Evolutionary conservation across 1,140 invertebrate genomes (phyloP).

Genomic region (Caenorhabditis tropicalis): DNA sequence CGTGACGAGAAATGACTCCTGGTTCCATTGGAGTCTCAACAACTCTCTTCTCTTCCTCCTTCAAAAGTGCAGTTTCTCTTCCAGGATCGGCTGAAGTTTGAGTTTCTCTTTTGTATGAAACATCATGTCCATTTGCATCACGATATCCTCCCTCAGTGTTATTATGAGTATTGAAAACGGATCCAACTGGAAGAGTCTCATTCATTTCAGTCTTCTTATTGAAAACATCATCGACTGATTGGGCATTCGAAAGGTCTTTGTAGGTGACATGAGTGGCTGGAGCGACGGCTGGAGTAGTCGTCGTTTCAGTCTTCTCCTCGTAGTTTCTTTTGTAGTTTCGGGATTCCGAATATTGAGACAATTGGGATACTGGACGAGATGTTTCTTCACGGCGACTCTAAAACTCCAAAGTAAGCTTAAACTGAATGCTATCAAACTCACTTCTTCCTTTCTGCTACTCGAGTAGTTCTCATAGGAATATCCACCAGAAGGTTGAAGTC

Average conservation of each 20-base stretch:
- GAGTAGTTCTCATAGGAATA: slow-evolving; percentile 39
- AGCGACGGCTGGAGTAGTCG: slow-evolving; percentile 5
- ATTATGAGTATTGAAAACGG: slow-evolving; percentile 60
- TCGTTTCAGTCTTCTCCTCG: slow-evolving; percentile 50
- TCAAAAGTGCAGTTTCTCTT: slow-evolving; percentile 60
- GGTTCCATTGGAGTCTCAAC: slow-evolving; percentile 66
- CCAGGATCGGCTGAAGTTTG: slow-evolving; percentile 64
- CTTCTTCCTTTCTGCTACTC: slow-evolving; percentile 37
- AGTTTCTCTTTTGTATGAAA: slow-evolving; percentile 63
- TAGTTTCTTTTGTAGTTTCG: slow-evolving; percentile 46
- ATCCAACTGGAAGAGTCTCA: slow-evolving; percentile 61
- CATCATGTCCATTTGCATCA: slow-evolving; percentile 61
- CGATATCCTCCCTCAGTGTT: slow-evolving; percentile 61
- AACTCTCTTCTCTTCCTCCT: slow-evolving; percentile 64
- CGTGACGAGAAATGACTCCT: slow-evolving; percentile 66
- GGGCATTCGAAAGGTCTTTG: slow-evolving; percentile 20
- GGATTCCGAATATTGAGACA: slow-evolving; percentile 29
- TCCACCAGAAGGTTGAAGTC: slow-evolving; percentile 27
- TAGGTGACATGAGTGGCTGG: slow-evolving; percentile 33
- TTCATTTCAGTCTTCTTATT: slow-evolving; percentile 61
- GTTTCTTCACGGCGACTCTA: slow-evolving; percentile 41
- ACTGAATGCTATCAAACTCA: no score
- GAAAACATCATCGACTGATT: slow-evolving; percentile 50
- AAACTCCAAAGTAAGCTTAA: not conserved
- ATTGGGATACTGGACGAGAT: slow-evolving; percentile 44